These are phyloP conservation scores for Mamestra configurata DNA, from an alignment of 1,140 invertebrate species.

Conservation along the genomic window DNA sequence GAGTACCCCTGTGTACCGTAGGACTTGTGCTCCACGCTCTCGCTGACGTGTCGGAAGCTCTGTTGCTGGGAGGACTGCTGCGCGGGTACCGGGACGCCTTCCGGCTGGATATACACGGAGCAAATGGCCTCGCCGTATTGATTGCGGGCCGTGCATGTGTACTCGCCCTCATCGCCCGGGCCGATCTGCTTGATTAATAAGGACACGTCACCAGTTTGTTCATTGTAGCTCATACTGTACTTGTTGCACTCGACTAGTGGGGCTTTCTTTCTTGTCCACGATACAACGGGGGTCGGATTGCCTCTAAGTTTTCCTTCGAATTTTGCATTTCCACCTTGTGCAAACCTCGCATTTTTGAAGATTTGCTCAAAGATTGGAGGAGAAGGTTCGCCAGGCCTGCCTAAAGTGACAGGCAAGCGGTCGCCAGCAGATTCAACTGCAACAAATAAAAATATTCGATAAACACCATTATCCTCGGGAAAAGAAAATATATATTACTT, in stretches of 20 bases:
- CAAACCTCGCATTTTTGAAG: slow-evolving; percentile 97
- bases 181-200: slow-evolving; percentile 97
- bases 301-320: slow-evolving; percentile 97
- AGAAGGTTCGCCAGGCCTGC: slow-evolving; percentile 91
- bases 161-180: slow-evolving; percentile 98
- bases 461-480: not conserved
- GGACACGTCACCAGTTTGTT: slow-evolving; percentile 94
- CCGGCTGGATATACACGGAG: slow-evolving; percentile 98
- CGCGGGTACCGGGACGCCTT: slow-evolving; percentile 92
- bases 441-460: slow-evolving; percentile 71
- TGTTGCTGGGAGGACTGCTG: slow-evolving; percentile 87
- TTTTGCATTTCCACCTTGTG: slow-evolving; percentile 96
- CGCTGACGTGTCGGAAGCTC: slow-evolving; percentile 89
- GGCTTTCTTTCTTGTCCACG: slow-evolving; percentile 97
- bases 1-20: slow-evolving; percentile 86
- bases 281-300: slow-evolving; percentile 97
- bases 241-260: slow-evolving; percentile 94
- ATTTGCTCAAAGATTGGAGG: slow-evolving; percentile 98
- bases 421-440: slow-evolving; percentile 84
- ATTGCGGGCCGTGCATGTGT: slow-evolving; percentile 97
- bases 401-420: slow-evolving; percentile 83
- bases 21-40: slow-evolving; percentile 89
- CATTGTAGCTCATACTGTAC: slow-evolving; percentile 96
- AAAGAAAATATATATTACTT: not conserved
- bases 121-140: slow-evolving; percentile 98